These are phyloP conservation scores for Origma solitaria DNA, from an alignment of 2,113 vertebrate species.

Conservation along the genomic window DNA sequence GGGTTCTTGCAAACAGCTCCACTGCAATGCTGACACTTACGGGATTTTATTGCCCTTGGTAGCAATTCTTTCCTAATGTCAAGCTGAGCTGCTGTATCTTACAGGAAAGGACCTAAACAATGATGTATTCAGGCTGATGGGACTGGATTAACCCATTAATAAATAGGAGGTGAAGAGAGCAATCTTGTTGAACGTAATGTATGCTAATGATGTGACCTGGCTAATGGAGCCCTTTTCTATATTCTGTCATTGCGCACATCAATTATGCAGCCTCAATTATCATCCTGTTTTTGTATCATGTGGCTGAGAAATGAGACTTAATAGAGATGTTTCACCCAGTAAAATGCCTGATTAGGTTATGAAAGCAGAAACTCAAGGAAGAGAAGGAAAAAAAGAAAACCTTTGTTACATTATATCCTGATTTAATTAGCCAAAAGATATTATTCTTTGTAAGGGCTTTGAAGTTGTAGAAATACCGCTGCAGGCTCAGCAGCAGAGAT, in stretches of 20 bases:
- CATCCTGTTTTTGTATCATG: conserved; percentile 60
- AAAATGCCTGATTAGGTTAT: conserved; percentile 69
- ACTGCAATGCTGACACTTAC: neutral
- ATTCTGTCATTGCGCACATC: conserved; percentile 63
- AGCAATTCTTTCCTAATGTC: conserved; percentile 17
- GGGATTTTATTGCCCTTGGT: neutral
- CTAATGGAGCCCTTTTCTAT: conserved; percentile 70
- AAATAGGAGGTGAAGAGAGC: conserved; percentile 69
- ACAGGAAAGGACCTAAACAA: conserved; percentile 55
- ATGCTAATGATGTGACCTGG: conserved; percentile 72
- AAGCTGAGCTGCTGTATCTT: conserved; percentile 48
- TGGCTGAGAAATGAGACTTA: conserved; percentile 64
- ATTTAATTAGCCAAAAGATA: conserved; percentile 58
- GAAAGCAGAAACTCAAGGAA: conserved; percentile 62
- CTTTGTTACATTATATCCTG: conserved; percentile 50
- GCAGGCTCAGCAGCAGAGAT: conserved; percentile 26
- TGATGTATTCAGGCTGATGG: conserved; percentile 56
- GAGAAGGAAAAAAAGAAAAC: neutral
- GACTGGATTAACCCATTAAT: conserved; percentile 70
- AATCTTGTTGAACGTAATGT: conserved; percentile 72
- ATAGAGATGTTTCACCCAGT: conserved; percentile 67
- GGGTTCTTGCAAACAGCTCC: neutral
- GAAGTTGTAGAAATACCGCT: conserved; percentile 40
- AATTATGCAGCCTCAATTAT: conserved; percentile 71
- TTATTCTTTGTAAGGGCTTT: conserved; percentile 32